phyloP scores from a whole-genome alignment of 2,113 vertebrate genomes.

The Dromiciops gliroides region DNA sequence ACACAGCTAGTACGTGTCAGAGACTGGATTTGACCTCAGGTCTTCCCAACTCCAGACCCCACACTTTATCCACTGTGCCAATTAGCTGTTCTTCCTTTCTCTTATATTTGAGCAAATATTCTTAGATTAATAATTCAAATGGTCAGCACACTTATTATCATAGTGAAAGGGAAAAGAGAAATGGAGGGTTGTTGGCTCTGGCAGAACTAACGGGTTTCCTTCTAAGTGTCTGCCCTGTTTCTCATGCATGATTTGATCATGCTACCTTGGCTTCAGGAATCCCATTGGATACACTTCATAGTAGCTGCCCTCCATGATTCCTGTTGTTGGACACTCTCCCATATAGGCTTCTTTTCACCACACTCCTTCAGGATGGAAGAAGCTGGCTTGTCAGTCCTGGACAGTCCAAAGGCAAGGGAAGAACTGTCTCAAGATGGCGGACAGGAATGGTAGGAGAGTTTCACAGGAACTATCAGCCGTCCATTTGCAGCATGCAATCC shows the following conservation, averaged over 20 bases:
- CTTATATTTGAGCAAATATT: background rate
- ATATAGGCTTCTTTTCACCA: background rate
- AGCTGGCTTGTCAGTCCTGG: background rate
- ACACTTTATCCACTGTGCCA: background rate
- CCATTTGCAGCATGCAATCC: background rate
- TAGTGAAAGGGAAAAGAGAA: background rate
- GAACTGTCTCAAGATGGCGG: background rate
- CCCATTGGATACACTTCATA: background rate
- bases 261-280: background rate
- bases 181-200: background rate
- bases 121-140: background rate
- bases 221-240: background rate
- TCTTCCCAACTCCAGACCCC: background rate
- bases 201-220: background rate
- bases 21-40: background rate
- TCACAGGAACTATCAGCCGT: background rate
- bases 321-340: background rate
- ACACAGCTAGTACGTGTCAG: too few species aligned
- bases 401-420: background rate
- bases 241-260: background rate
- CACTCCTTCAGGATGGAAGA: background rate
- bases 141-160: background rate
- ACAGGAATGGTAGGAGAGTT: background rate
- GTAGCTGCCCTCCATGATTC: too few species aligned
- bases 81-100: background rate